Conservation (phyloP, 1,140 invertebrate species). For the Riptortus pedestris region DNA sequence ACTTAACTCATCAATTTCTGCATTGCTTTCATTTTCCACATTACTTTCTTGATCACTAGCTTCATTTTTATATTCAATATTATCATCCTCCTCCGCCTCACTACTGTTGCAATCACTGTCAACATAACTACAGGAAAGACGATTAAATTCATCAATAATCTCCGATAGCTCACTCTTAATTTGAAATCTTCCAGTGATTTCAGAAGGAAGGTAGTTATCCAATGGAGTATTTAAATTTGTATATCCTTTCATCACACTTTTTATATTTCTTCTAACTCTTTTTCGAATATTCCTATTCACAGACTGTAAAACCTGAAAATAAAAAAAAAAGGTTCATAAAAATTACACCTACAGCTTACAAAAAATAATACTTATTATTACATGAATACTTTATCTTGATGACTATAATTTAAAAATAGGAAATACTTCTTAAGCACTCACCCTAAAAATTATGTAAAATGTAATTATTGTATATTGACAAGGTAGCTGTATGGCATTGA, state of each 20-base stretch:
- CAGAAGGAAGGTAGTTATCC: constrained; percentile 21
- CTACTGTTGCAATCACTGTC: neutral
- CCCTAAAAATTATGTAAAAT: no score
- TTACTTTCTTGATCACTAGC: constrained; percentile 31
- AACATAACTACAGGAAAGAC: neutral
- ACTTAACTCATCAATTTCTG: constrained; percentile 29
- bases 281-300: constrained; percentile 44
- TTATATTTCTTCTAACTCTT: constrained; percentile 45
- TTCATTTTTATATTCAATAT: neutral
- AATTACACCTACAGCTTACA: neutral
- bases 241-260: constrained; percentile 52
- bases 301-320: constrained; percentile 43
- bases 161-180: constrained; percentile 26
- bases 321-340: constrained; percentile 2
- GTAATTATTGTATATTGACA: no score
- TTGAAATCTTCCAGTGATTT: constrained; percentile 31
- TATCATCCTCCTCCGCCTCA: neutral
- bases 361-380: neutral
- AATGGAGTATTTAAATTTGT: constrained; percentile 38
- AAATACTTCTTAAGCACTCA: no score
- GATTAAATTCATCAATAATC: neutral
- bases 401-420: neutral
- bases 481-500: no score
- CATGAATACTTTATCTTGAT: neutral
- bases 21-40: constrained; percentile 15